Evolutionary conservation across 2,797 vertebrate genomes (phyloP), one percentile per base, ranked within the genome.

Genomic region (Acanthurus lineatus): DNA sequence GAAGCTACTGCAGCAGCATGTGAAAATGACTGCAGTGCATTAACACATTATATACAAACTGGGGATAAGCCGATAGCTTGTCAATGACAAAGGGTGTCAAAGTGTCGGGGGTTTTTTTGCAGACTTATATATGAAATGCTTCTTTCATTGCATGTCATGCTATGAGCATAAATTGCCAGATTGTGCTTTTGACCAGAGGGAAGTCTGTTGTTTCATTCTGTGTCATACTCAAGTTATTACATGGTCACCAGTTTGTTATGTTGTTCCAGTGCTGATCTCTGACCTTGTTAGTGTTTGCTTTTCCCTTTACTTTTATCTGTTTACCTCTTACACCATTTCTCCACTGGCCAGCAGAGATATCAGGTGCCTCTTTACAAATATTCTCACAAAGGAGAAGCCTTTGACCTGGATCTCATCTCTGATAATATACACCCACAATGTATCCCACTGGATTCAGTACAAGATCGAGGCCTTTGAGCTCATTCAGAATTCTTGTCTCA

Each of bases 301-400:
- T 57, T 71, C 49, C 25, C 19, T 42, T 67, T 35, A n/a, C 63
- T 69, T 69, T 69, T 59, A 72, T 75, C 53, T n/a, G 32, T 81
- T 71, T 63, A 64, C 25, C 38, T 25, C 12, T 73, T 11, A 48
- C 10, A 49, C 40, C 53, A 2, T 65, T 6, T 35, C 58, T 59
- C 45, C 9, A 0, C 92, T 87, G 69, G 64, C 79, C 45, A 65
- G 40, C 56, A 60, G 61, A 82, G 87, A 81, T 83, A 89, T 89
- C 80, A 51, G 84, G 84, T 93, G 73, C 88, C 82, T 86, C 75
- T 89, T 87, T 83, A 85, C 73, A 85, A 88, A 90, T 87, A 19
- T 77, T 59, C 60, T 73, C 77, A 77, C 72, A 88, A 78, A 85
- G 73, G 69, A 86, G 56, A 78, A 73, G 69, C 69, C 77, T 89